phyloP scores from a whole-genome alignment of 2,113 vertebrate genomes.

The Malaclemys terrapin region DNA sequence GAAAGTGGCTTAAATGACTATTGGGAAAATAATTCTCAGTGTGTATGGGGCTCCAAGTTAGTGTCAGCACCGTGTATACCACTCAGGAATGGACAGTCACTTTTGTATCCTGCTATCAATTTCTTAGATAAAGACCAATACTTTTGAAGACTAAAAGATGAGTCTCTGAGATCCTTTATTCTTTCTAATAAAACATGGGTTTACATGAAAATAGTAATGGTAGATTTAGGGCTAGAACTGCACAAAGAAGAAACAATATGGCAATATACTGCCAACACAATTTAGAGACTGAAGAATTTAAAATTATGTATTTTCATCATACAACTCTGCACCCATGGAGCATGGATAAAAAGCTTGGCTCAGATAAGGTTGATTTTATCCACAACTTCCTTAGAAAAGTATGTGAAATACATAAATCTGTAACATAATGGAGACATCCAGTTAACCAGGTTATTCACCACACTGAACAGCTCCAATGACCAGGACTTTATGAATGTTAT shows the following conservation, averaged over 20 bases:
- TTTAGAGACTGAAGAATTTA: not conserved
- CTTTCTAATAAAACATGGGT: not conserved
- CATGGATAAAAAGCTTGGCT: not conserved
- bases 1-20: not conserved
- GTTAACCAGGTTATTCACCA: not conserved
- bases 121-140: not conserved
- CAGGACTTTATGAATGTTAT: not conserved
- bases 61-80: not conserved
- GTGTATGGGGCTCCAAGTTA: not conserved
- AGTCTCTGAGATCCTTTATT: not conserved
- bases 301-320: not conserved
- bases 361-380: not conserved
- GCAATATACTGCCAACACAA: not conserved
- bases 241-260: not conserved
- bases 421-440: not conserved
- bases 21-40: slow-evolving; percentile 28
- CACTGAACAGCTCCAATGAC: not conserved
- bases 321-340: not conserved
- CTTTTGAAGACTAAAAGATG: not conserved
- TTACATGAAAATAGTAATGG: not conserved
- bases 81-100: not conserved
- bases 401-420: not conserved
- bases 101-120: not conserved
- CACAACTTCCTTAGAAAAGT: not conserved
- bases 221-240: not conserved